These are phyloP conservation scores for Apis cerana DNA, from an alignment of 1,140 invertebrate species.

Conservation along the genomic window DNA sequence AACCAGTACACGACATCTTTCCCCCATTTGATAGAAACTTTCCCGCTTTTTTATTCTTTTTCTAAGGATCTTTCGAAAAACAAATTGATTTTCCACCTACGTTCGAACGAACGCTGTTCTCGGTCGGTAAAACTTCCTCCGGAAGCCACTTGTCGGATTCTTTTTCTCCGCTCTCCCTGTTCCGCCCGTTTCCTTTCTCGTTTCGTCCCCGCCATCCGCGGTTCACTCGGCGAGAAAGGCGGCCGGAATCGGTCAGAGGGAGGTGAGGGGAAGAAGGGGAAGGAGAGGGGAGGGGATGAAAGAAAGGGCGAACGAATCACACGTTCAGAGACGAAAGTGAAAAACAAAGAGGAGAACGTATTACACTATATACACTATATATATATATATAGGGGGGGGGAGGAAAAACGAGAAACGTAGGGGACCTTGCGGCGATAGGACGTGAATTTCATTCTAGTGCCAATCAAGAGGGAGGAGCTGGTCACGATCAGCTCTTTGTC, in stretches of 20 bases:
- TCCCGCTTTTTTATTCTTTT: not conserved
- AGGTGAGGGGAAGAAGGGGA: fast-evolving
- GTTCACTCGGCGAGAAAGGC: not conserved
- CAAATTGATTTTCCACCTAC: slow-evolving; percentile 46
- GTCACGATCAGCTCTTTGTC: slow-evolving; percentile 76
- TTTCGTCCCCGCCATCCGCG: not conserved
- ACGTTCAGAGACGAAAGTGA: not conserved
- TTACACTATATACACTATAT: too few relatives aligned
- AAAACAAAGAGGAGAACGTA: not conserved
- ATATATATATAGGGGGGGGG: too few relatives aligned
- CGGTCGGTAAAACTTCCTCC: slow-evolving; percentile 40
- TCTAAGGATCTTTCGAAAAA: slow-evolving; percentile 6
- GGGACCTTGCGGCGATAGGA: slow-evolving; percentile 37
- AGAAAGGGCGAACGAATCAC: not conserved
- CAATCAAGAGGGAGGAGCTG: slow-evolving; percentile 67
- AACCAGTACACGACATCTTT: not conserved
- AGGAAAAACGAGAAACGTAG: not conserved
- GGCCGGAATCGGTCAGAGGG: not conserved
- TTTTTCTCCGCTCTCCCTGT: slow-evolving; percentile 23
- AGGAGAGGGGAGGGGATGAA: too few relatives aligned
- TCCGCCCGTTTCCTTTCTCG: slow-evolving; percentile 7
- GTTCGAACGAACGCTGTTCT: slow-evolving; percentile 26
- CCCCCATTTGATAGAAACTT: not conserved
- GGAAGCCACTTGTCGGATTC: slow-evolving; percentile 64
- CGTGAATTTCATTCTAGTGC: slow-evolving; percentile 62